These are phyloP conservation scores for Agriopis leucophaearia DNA, from an alignment of 2,888 invertebrate genomes.

Conservation along the genomic window DNA sequence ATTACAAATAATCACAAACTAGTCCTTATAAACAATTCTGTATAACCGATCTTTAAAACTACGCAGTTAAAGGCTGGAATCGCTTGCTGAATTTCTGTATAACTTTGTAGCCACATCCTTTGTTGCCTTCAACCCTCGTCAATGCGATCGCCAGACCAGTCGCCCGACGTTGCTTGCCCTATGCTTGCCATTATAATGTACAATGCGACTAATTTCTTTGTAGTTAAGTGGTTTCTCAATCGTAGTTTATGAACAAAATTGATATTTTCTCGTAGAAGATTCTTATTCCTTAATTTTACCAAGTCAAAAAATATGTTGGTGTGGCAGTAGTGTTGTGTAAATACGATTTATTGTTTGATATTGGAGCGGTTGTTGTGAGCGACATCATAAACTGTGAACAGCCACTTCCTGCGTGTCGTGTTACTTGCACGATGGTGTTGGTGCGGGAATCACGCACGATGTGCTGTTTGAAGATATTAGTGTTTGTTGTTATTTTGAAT, in stretches of 20 bases:
- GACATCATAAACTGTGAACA: conserved; percentile 63
- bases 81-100: not conserved
- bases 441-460: conserved; percentile 62
- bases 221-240: not conserved
- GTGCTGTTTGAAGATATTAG: conserved; percentile 52
- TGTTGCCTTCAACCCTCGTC: conserved; percentile 42
- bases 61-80: conserved; percentile 40
- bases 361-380: conserved; percentile 56
- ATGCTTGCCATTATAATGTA: not conserved
- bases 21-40: not conserved
- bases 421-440: conserved; percentile 61
- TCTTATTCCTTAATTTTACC: not conserved
- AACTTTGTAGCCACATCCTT: conserved; percentile 49
- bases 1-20: conserved; percentile 2
- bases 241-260: not conserved
- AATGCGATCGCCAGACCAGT: conserved; percentile 13
- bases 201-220: not conserved
- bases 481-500: conserved; percentile 60
- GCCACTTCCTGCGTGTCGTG: conserved; percentile 68
- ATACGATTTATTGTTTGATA: conserved; percentile 71
- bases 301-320: not conserved
- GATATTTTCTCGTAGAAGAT: not conserved
- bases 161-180: not conserved
- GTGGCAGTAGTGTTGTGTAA: conserved; percentile 63
- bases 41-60: conserved; percentile 32